phyloP scores from a whole-genome alignment of 2,888 invertebrate species.

The Cynaeus angustus region DNA sequence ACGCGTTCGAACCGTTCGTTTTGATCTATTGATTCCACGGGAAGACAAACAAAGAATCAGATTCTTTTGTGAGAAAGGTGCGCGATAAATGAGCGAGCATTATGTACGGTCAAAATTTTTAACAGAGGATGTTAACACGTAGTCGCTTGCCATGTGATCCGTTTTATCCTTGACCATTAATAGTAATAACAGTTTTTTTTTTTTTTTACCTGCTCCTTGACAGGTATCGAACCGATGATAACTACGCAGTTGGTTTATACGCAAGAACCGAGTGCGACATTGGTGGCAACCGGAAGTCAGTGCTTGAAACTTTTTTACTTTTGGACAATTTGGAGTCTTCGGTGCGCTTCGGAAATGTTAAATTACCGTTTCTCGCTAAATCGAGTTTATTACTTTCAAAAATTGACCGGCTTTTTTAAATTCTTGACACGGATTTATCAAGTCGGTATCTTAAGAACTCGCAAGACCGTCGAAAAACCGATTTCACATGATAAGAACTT shows the following conservation, averaged over 20 bases:
- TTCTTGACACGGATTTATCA: no score
- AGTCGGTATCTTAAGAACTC: no score
- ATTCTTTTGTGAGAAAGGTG: no score
- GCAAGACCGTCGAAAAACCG: no score
- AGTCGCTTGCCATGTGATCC: conserved; percentile 16
- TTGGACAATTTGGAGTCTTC: no score
- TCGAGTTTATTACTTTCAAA: no score
- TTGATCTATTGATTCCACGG: conserved; percentile 15
- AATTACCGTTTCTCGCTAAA: no score
- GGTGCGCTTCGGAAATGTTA: no score
- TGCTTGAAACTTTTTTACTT: neutral
- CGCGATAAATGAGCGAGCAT: no score
- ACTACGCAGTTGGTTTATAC: conserved; percentile 34
- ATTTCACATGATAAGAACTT: no score
- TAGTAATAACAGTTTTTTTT: conserved; percentile 19
- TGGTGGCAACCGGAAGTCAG: conserved; percentile 5
- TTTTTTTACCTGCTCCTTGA: conserved; percentile 20
- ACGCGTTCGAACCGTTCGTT: conserved; percentile 27
- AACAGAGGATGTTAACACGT: neutral
- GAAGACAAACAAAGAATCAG: neutral
- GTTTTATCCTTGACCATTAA: conserved; percentile 28
- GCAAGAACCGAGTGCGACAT: conserved; percentile 19
- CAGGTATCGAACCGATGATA: conserved; percentile 31
- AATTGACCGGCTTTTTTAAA: no score
- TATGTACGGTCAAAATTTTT: no score